Evolutionary conservation across 2,797 vertebrate species (phyloP).

Genomic region (Acanthis flammea): DNA sequence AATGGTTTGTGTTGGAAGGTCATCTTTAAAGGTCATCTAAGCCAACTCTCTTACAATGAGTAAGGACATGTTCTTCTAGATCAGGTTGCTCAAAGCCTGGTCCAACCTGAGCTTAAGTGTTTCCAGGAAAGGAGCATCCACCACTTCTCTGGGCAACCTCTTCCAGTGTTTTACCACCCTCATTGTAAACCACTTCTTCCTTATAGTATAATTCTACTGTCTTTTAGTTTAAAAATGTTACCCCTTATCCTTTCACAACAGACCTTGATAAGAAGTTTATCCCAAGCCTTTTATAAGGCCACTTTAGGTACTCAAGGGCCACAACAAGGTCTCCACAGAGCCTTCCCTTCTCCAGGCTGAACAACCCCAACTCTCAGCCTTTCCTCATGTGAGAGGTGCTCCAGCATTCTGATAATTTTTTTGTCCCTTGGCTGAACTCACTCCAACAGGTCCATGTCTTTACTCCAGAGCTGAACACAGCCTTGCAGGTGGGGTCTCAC

Average conservation of each 20-base stretch:
- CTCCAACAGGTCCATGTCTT: neutral
- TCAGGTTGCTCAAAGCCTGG: neutral
- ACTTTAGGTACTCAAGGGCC: neutral
- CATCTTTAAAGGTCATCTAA: neutral
- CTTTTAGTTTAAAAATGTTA: neutral
- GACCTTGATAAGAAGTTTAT: neutral
- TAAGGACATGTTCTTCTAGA: neutral
- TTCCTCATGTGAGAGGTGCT: neutral
- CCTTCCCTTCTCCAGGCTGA: neutral
- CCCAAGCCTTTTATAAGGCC: neutral
- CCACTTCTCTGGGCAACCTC: neutral
- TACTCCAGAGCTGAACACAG: neutral
- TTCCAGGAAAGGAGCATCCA: neutral
- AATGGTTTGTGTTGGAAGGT: neutral
- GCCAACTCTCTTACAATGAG: neutral
- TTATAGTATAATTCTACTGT: neutral
- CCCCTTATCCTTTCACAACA: neutral
- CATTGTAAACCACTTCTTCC: neutral
- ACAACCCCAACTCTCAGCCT: neutral
- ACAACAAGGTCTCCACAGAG: neutral
- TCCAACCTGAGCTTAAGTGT: neutral
- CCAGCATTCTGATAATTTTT: neutral
- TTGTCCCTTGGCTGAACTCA: neutral
- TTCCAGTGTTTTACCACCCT: neutral
- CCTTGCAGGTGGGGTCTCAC: neutral